A percentile compares a stretch with the other conserved stretches of the same genome.
These are phyloP conservation scores for Chiroxiphia lanceolata DNA, from an alignment of 2,797 vertebrate genomes.

Conservation along the genomic window DNA sequence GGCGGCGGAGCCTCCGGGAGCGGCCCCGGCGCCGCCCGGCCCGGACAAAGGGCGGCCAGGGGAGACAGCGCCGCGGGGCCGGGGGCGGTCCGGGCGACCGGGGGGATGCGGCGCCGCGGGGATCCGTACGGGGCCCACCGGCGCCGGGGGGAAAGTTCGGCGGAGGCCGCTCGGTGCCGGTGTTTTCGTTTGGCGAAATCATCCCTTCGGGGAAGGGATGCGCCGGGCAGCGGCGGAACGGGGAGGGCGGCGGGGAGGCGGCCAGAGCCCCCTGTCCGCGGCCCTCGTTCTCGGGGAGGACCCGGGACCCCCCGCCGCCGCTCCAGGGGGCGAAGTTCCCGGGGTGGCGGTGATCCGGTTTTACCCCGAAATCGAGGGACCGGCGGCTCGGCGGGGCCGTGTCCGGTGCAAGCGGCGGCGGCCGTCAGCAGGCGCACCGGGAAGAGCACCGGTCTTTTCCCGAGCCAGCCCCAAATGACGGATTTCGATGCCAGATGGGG, in stretches of 20 bases:
- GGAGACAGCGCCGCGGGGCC: not conserved
- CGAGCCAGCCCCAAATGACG: not conserved
- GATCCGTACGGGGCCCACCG: not conserved
- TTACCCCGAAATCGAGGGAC: not conserved
- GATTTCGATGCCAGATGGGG: conserved; percentile 30
- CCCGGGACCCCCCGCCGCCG: not conserved
- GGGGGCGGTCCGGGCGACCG: not conserved
- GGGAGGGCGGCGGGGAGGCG: not conserved
- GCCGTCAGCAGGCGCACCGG: not conserved
- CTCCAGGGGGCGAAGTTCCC: not conserved
- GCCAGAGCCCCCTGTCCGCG: not conserved
- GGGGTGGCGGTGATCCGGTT: too few species aligned
- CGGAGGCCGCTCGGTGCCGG: not conserved
- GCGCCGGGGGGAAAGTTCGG: conserved; percentile 9
- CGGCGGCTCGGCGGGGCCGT: not conserved
- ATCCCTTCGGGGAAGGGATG: not conserved
- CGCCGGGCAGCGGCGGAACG: not conserved
- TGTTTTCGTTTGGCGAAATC: conserved; percentile 43
- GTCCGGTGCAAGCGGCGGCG: not conserved
- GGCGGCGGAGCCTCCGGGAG: not conserved
- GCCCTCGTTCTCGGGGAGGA: not conserved
- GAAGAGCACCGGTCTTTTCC: not conserved
- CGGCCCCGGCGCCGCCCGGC: not conserved
- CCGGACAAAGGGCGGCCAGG: conserved; percentile 17
- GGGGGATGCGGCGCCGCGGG: not conserved